These are phyloP conservation scores for Hylyphantes graminicola DNA, from an alignment of 1,140 invertebrate species.

Conservation along the genomic window DNA sequence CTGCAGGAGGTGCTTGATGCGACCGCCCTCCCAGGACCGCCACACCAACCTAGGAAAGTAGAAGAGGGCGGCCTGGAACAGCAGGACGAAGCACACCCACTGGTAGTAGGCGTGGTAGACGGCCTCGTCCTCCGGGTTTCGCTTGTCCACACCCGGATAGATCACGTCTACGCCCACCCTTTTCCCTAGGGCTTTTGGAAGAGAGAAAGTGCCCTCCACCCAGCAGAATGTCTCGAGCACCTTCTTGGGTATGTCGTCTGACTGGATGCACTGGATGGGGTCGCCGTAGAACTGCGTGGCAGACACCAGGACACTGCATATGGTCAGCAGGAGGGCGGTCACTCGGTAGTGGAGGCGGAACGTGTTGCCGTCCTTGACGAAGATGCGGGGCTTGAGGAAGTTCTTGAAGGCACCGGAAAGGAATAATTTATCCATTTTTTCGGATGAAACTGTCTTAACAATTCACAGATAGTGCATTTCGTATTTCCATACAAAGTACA, in stretches of 20 bases:
- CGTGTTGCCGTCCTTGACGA: slow-evolving; percentile 87
- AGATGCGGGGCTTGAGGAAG: slow-evolving; percentile 57
- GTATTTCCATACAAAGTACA: no score
- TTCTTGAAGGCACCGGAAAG: slow-evolving; percentile 46
- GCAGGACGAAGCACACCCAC: slow-evolving; percentile 91
- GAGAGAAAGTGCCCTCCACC: slow-evolving; percentile 90
- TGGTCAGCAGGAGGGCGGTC: slow-evolving; percentile 88
- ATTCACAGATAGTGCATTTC: no score
- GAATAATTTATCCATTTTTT: slow-evolving; percentile 57
- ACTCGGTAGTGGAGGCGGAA: slow-evolving; percentile 94
- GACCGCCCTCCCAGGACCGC: slow-evolving; percentile 70
- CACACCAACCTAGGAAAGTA: slow-evolving; percentile 78
- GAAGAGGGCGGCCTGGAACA: slow-evolving; percentile 78
- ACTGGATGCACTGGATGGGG: slow-evolving; percentile 90
- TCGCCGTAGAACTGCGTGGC: slow-evolving; percentile 93
- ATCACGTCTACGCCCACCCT: slow-evolving; percentile 53
- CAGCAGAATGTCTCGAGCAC: slow-evolving; percentile 90
- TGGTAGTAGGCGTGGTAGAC: slow-evolving; percentile 64
- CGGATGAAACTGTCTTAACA: no score
- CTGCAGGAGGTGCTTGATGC: slow-evolving; percentile 64
- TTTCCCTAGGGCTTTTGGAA: slow-evolving; percentile 77
- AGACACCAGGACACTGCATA: slow-evolving; percentile 90
- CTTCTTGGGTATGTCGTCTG: slow-evolving; percentile 75
- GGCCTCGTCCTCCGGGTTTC: slow-evolving; percentile 69
- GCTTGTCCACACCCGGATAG: slow-evolving; percentile 62